These are phyloP conservation scores for Telmatochromis sp. DNA, from an alignment of 2,113 vertebrate species.

Conservation along the genomic window DNA sequence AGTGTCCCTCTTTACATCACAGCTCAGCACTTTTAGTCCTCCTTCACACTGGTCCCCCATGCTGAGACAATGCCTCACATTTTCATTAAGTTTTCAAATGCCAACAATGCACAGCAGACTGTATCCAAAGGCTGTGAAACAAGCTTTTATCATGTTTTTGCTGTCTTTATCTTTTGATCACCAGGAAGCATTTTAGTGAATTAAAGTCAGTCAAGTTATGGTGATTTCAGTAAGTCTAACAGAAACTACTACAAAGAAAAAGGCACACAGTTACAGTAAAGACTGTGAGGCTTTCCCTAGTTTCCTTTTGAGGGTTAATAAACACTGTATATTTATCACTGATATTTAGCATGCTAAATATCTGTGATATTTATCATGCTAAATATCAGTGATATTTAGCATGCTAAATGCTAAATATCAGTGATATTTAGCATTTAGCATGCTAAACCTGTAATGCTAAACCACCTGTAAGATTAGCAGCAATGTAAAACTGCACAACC, in stretches of 20 bases:
- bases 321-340: background rate
- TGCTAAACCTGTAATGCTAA: background rate
- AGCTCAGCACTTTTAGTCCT: background rate
- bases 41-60: background rate
- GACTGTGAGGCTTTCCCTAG: background rate
- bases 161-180: background rate
- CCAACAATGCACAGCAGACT: background rate
- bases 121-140: background rate
- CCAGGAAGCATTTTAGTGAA: background rate
- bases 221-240: background rate
- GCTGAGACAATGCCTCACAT: background rate
- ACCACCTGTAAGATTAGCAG: background rate
- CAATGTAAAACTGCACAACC: background rate
- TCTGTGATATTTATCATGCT: accelerated
- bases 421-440: accelerated
- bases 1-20: background rate
- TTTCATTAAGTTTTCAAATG: background rate
- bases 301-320: background rate
- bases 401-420: background rate
- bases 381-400: accelerated
- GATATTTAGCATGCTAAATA: background rate
- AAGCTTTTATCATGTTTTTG: background rate
- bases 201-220: background rate
- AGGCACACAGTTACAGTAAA: background rate
- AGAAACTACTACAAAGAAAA: background rate